Percentiles rank a stretch among this genome's conserved stretches.
These are phyloP conservation scores for Petrolisthes manimaculis DNA, from an alignment of 2,888 invertebrate genomes.

Conservation along the genomic window DNA sequence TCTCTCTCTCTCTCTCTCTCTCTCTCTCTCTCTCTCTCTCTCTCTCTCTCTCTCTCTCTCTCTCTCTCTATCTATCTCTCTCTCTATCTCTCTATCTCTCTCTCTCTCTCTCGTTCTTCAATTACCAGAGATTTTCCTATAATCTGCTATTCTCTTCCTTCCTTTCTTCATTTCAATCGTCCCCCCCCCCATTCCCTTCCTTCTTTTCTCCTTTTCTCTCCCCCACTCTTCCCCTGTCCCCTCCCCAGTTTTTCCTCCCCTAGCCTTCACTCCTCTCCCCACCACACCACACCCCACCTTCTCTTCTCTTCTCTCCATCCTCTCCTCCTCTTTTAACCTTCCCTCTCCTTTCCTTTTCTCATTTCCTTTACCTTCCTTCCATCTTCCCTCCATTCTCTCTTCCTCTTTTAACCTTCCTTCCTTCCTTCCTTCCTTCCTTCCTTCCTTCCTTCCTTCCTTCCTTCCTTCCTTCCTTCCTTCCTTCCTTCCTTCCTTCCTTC, in stretches of 20 bases:
- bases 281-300: too few relatives aligned
- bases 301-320: too few relatives aligned
- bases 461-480: neutral
- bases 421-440: neutral
- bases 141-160: too few relatives aligned
- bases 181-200: too few relatives aligned
- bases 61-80: neutral
- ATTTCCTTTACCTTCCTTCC: neutral
- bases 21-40: neutral
- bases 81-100: neutral
- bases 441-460: neutral
- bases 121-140: too few relatives aligned
- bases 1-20: neutral
- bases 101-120: neutral
- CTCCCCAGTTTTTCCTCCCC: too few relatives aligned
- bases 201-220: too few relatives aligned
- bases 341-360: neutral
- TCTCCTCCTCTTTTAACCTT: too few relatives aligned
- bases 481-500: neutral
- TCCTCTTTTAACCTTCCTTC: neutral
- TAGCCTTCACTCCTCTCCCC: too few relatives aligned
- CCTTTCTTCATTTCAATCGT: neutral
- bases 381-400: neutral
- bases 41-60: neutral
- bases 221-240: too few relatives aligned